phyloP scores from a whole-genome alignment of 1,140 invertebrate species.

The Eciton burchellii region DNA sequence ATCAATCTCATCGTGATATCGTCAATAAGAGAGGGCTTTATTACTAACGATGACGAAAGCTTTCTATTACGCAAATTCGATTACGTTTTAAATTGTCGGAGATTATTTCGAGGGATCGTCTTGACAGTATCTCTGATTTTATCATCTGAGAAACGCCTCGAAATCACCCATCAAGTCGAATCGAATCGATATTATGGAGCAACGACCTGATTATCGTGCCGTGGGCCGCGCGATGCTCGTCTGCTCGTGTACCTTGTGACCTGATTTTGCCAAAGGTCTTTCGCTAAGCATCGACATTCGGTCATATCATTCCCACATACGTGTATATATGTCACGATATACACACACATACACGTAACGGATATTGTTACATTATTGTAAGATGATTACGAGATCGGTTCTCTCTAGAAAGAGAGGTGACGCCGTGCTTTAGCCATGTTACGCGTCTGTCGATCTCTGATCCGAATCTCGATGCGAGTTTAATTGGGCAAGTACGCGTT shows the following conservation, averaged over 20 bases:
- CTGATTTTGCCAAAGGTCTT: constrained; percentile 58
- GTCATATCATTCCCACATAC: constrained; percentile 38
- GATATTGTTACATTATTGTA: constrained; percentile 46
- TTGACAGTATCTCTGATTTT: not conserved
- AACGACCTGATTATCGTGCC: constrained; percentile 39
- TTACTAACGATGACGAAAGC: no score
- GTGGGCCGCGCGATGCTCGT: constrained; percentile 17
- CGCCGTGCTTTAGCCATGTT: constrained; percentile 30
- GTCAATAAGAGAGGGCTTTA: no score
- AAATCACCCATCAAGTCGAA: constrained; percentile 30
- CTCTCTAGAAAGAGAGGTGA: no score
- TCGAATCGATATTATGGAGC: constrained; percentile 36
- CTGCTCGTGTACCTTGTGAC: constrained; percentile 25
- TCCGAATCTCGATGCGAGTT: constrained; percentile 34
- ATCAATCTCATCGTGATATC: not conserved
- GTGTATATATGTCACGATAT: not conserved
- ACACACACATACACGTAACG: not conserved
- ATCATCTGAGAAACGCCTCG: not conserved
- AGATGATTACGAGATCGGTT: constrained; percentile 42
- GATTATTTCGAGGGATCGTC: not conserved
- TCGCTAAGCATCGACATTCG: constrained; percentile 50
- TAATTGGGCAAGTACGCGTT: constrained; percentile 23
- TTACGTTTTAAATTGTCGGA: not conserved
- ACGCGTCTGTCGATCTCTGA: constrained; percentile 35
- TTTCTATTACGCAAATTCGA: not conserved